A percentile compares a stretch with the other conserved stretches of the same genome.
These are phyloP conservation scores for Mellilla xanthometata DNA, from an alignment of 2,888 invertebrate genomes.

Conservation along the genomic window DNA sequence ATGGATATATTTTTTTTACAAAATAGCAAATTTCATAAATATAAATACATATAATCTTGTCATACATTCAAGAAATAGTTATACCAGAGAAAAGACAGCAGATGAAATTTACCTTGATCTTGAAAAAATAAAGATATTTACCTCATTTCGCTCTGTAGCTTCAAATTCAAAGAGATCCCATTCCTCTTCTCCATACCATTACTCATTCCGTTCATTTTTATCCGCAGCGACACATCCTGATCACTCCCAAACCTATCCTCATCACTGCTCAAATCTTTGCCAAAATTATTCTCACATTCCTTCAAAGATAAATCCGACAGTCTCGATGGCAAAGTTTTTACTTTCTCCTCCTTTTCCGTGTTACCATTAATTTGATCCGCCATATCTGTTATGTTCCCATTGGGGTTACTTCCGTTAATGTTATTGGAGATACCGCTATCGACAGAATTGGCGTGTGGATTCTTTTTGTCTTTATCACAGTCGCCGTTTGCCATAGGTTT, in stretches of 20 bases:
- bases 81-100: too few species aligned
- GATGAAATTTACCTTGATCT: too few species aligned
- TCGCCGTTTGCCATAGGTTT: slow-evolving; percentile 51
- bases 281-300: slow-evolving; percentile 54
- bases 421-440: slow-evolving; percentile 73
- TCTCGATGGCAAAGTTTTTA: slow-evolving; percentile 52
- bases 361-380: slow-evolving; percentile 36
- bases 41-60: too few species aligned
- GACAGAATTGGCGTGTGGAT: slow-evolving; percentile 66
- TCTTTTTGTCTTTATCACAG: slow-evolving; percentile 51
- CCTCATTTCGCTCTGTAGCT: slow-evolving; percentile 75
- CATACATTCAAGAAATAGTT: too few species aligned
- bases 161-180: slow-evolving; percentile 70
- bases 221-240: slow-evolving; percentile 55
- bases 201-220: slow-evolving; percentile 43
- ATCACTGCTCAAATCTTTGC: slow-evolving; percentile 61
- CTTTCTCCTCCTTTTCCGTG: slow-evolving; percentile 45
- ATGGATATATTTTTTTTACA: too few species aligned
- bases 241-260: slow-evolving; percentile 69
- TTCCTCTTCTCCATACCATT: slow-evolving; percentile 59
- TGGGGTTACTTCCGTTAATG: slow-evolving; percentile 56
- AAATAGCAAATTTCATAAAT: too few species aligned
- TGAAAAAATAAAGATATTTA: too few species aligned
- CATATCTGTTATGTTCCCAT: slow-evolving; percentile 30
- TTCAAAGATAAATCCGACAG: slow-evolving; percentile 67